A percentile compares a stretch with the other conserved stretches of the same genome.
These are phyloP conservation scores for Tylochromis polylepis DNA, from an alignment of 2,113 vertebrate genomes.

Conservation along the genomic window DNA sequence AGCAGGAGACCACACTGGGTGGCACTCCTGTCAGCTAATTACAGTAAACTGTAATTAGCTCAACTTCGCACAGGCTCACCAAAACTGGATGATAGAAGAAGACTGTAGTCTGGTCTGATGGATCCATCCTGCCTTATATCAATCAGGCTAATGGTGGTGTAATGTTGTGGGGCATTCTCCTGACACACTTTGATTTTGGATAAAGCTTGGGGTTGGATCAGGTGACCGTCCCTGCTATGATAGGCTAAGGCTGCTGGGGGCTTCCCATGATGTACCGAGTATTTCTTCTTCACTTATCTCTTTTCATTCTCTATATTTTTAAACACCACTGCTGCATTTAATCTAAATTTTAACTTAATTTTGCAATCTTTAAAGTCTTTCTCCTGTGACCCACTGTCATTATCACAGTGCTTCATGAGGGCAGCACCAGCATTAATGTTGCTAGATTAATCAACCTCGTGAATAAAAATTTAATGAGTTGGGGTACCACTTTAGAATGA, in stretches of 20 bases:
- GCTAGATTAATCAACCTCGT: background rate
- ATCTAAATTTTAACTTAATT: background rate
- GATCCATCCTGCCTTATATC: background rate
- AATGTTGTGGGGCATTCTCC: background rate
- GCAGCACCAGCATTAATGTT: background rate
- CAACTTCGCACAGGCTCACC: background rate
- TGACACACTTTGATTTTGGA: background rate
- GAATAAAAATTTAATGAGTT: background rate
- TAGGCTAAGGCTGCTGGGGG: background rate
- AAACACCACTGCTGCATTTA: background rate
- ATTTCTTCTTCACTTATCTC: background rate
- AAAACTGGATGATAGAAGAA: background rate
- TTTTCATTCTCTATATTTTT: too few relatives aligned
- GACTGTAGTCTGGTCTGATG: background rate
- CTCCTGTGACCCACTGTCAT: background rate
- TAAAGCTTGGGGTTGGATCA: background rate
- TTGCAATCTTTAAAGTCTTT: background rate
- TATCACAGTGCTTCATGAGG: background rate
- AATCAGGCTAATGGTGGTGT: too few relatives aligned
- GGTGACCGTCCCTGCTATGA: background rate
- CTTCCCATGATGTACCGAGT: background rate
- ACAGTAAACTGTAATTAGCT: background rate
- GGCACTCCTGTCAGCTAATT: background rate
- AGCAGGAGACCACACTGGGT: accelerated
- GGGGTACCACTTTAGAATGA: too few relatives aligned